Evolutionary conservation across 2,888 invertebrate species (phyloP).

Genomic region (Ischnura elegans): DNA sequence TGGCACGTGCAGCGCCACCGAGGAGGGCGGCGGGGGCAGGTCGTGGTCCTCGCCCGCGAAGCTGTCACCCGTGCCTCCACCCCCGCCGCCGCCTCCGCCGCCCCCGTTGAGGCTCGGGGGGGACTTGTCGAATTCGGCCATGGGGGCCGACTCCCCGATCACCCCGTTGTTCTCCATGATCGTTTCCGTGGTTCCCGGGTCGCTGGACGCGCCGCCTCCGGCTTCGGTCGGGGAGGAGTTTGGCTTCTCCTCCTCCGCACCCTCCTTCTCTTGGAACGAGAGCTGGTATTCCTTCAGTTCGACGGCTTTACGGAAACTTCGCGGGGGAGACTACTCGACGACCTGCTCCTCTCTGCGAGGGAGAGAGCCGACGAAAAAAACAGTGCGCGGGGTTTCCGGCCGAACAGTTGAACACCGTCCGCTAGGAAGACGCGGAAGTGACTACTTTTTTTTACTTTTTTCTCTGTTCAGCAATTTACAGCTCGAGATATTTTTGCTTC

Average conservation of each 20-base stretch:
- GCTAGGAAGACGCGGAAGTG: too few relatives aligned
- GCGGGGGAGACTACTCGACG: too few relatives aligned
- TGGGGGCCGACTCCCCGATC: conserved; percentile 80
- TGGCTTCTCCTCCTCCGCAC: background rate
- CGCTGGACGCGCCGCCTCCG: background rate
- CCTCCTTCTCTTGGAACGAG: background rate
- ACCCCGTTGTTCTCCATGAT: conserved; percentile 58
- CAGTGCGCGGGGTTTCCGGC: background rate
- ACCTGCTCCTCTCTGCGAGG: background rate
- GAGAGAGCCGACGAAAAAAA: too few relatives aligned
- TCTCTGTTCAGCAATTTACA: too few relatives aligned
- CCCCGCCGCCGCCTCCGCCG: conserved; percentile 76
- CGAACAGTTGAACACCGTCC: too few relatives aligned
- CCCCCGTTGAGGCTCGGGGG: conserved; percentile 83
- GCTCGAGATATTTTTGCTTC: too few relatives aligned
- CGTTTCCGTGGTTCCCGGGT: conserved; percentile 8
- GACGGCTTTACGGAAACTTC: too few relatives aligned
- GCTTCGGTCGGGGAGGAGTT: background rate
- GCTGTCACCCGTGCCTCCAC: conserved; percentile 77
- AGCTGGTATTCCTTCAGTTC: background rate
- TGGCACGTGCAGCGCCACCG: conserved; percentile 69
- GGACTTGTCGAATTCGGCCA: conserved; percentile 86
- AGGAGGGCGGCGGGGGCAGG: conserved; percentile 81
- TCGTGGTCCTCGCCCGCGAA: conserved; percentile 83
- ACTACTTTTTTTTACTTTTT: too few relatives aligned